These are phyloP conservation scores for Acleris holmiana DNA, from an alignment of 2,888 invertebrate genomes.

Conservation along the genomic window DNA sequence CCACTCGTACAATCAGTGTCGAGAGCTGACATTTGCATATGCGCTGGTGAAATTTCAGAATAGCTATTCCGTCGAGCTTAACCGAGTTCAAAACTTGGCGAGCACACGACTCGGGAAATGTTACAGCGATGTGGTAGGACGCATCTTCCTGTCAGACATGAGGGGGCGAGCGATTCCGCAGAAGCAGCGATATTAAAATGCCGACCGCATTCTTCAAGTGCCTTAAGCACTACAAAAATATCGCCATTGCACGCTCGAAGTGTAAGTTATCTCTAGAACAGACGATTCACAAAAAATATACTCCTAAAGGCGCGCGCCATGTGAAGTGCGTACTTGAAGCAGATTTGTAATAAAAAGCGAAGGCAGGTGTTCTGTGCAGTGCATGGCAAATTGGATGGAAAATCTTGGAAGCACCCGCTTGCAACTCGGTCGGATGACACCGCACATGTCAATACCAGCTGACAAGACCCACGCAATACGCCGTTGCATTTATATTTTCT, in stretches of 20 bases:
- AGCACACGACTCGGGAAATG: conserved; percentile 64
- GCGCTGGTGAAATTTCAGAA: conserved; percentile 80
- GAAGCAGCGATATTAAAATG: conserved; percentile 59
- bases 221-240: conserved; percentile 53
- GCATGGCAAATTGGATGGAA: conserved; percentile 62
- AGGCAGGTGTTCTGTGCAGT: conserved; percentile 61
- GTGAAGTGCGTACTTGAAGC: conserved; percentile 58
- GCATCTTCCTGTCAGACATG: conserved; percentile 65
- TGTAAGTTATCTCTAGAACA: conserved; percentile 64
- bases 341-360: conserved; percentile 60
- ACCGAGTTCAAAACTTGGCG: conserved; percentile 79
- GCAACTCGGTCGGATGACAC: conserved; percentile 55
- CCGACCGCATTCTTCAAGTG: conserved; percentile 52
- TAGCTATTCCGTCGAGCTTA: conserved; percentile 77
- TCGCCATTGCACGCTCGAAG: conserved; percentile 50
- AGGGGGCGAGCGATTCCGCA: conserved; percentile 52
- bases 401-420: conserved; percentile 54
- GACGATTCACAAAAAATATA: conserved; percentile 56
- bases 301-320: conserved; percentile 60
- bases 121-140: conserved; percentile 62
- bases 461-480: conserved; percentile 43
- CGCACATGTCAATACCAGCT: conserved; percentile 65
- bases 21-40: conserved; percentile 83
- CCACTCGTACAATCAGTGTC: conserved; percentile 83
- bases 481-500: conserved; percentile 5